A percentile compares a stretch with the other conserved stretches of the same genome.
Conservation (phyloP, 2,113 vertebrate species). For the Psilopsiagon aymara region DNA sequence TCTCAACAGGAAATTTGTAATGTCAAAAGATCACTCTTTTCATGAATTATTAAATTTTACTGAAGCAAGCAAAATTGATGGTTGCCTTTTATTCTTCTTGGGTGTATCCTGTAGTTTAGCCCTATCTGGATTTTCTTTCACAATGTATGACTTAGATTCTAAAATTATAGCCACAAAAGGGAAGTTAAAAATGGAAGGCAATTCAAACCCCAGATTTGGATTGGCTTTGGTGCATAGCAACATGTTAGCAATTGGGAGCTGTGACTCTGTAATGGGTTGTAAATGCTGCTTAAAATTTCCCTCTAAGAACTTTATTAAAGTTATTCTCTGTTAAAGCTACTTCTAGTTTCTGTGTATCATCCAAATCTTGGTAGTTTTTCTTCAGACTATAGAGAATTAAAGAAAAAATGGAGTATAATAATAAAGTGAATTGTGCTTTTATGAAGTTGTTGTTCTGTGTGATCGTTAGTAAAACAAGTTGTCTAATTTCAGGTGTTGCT, state of each 20-base stretch:
- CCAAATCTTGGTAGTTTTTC: background rate
- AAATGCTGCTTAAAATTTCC: background rate
- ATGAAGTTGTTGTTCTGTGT: background rate
- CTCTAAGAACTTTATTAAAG: background rate
- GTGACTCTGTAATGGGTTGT: background rate
- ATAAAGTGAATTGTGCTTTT: background rate
- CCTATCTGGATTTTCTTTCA: background rate
- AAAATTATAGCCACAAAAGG: background rate
- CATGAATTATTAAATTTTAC: background rate
- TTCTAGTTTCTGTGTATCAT: background rate
- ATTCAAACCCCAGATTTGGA: background rate
- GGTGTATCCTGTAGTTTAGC: background rate
- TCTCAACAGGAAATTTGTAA: background rate
- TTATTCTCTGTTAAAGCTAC: background rate
- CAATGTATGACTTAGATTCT: background rate
- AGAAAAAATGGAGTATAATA: background rate
- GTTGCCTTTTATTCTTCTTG: background rate
- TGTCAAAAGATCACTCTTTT: background rate
- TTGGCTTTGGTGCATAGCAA: background rate
- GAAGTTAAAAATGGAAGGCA: background rate
- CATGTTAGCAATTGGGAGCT: background rate
- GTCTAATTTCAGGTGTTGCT: constrained; percentile 83
- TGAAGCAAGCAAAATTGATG: background rate
- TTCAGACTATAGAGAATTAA: background rate
- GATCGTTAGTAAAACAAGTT: background rate